Base-by-base conservation (phyloP, 2,797 vertebrate genomes). In the Rousettus madagascariensis region DNA sequence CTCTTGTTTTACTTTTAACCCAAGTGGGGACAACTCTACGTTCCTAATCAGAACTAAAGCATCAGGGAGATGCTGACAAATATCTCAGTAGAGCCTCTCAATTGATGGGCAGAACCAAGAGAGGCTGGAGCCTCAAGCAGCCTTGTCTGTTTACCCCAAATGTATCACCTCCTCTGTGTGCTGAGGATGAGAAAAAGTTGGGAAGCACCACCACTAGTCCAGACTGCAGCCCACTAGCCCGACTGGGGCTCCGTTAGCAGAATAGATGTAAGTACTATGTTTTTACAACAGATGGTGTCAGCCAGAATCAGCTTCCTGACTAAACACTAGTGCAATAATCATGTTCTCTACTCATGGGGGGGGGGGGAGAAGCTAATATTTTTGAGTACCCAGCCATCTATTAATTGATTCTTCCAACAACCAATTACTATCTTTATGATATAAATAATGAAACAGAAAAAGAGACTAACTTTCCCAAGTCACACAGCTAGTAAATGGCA, bases 401-500 rank as follows among this genome's bases (percentile, higher is more conserved):
- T 80, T 80, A 72, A 72, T 6, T 55, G 84, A 91, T 65, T 30
- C 36, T 80, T 66, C 17, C 74, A 92, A 78, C 30, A 65, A 69
- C 3, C 8, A 61, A 69, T 85, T 71, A 84, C 59, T 66, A 36
- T 59, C 38, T 28, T 36, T 77, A 65, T 88, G 87, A 94, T 55
- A 72, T 6, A 96, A 63, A 11, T 77, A 51, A 33, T 22, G 55
- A 94, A 86, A 83, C 8, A 46, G 71, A 41, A 82, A 28, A 65
- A 89, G 57, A 86, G 92, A 96, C 59, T n/a, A 72, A 85, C 19
- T 87, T 85, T 72, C 30, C 41, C 30, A 74, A 94, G 91, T 55
- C 57, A 85, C 26, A 65, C 0, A 71, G 86, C 38, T 33, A 78
- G 46, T 49, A 57, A n/a, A 12, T 77, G 66, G 74, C 41, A 88